Evolutionary conservation across 2,888 invertebrate genomes (phyloP).

Genomic region (Thyatira batis): DNA sequence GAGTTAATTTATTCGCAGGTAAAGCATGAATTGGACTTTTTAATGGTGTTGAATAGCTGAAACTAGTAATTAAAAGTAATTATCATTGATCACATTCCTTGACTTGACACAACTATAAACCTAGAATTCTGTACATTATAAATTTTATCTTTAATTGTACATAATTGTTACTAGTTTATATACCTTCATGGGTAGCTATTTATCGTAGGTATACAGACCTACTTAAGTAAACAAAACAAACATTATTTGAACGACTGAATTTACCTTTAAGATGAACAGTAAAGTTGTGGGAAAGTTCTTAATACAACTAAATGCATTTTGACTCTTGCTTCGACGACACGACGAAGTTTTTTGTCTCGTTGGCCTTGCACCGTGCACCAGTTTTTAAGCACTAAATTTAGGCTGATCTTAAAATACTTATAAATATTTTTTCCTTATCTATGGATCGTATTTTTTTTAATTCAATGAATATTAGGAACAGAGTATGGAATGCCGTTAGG

Average conservation of each 20-base stretch:
- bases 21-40: conserved; percentile 1
- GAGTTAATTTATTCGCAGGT: conserved; percentile 15
- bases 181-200: too few species aligned
- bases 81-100: background rate
- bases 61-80: background rate
- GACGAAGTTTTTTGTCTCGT: too few species aligned
- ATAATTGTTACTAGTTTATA: background rate
- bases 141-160: background rate
- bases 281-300: background rate
- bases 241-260: background rate
- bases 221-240: background rate
- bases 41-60: background rate
- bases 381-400: too few species aligned
- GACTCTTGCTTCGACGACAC: too few species aligned
- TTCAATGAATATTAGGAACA: background rate
- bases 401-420: too few species aligned
- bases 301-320: background rate
- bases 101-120: background rate
- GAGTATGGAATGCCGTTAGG: background rate
- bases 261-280: background rate
- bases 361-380: too few species aligned
- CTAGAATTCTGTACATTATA: background rate
- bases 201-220: background rate
- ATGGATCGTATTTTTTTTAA: background rate
- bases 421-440: background rate